Percentiles rank a stretch among this genome's conserved stretches.
Evolutionary conservation across 2,797 vertebrate genomes (phyloP).

Genomic region (Phyllotis vaccarum): DNA sequence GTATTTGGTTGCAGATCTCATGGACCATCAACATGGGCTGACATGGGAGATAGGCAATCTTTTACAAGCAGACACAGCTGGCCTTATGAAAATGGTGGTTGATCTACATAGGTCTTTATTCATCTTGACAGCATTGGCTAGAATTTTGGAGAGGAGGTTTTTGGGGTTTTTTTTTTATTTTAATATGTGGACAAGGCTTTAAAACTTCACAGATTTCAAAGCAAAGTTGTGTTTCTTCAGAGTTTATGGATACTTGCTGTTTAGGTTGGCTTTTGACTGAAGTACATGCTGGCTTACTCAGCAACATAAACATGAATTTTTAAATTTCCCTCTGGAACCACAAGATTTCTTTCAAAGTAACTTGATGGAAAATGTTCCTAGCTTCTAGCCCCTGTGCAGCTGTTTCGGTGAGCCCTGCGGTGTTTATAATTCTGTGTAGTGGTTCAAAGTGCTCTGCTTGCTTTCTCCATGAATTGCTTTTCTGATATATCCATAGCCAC

Average conservation of each 20-base stretch:
- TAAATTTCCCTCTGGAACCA: background rate
- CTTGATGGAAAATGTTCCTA: slow-evolving; percentile 10
- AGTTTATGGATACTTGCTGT: background rate
- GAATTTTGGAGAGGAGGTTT: background rate
- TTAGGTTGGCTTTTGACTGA: background rate
- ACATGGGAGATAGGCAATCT: background rate
- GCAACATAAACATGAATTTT: slow-evolving; percentile 26
- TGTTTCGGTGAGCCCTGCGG: background rate
- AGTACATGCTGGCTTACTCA: background rate
- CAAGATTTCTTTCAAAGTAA: slow-evolving; percentile 14
- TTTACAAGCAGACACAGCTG: background rate
- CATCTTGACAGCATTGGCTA: background rate
- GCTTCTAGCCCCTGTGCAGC: background rate
- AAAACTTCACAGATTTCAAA: background rate
- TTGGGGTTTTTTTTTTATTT: background rate
- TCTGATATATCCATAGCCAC: background rate
- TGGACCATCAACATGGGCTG: background rate
- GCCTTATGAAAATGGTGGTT: background rate
- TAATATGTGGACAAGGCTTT: background rate
- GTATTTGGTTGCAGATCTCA: background rate
- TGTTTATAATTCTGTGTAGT: background rate
- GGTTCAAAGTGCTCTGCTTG: background rate
- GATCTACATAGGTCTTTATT: background rate
- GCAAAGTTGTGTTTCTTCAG: background rate
- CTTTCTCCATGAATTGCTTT: background rate